Conservation (phyloP, 2,797 vertebrate genomes). For the Silurus lanzhouensis region DNA sequence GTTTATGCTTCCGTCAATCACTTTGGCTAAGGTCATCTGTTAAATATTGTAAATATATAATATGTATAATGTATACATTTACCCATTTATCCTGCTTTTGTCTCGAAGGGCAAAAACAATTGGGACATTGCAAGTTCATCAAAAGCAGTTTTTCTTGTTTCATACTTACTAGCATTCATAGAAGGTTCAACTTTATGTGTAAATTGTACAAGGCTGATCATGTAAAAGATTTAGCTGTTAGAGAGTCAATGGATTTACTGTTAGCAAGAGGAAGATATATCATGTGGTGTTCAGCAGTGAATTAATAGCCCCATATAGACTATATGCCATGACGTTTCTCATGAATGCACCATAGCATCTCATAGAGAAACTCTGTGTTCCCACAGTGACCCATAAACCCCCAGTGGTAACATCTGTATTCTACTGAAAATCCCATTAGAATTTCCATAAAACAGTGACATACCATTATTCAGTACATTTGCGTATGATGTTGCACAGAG, state of each 20-base stretch:
- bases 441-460: background rate
- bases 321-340: background rate
- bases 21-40: background rate
- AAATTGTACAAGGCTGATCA: background rate
- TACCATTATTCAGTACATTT: background rate
- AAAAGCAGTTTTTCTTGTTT: background rate
- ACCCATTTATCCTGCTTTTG: background rate
- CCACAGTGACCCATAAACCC: background rate
- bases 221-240: background rate
- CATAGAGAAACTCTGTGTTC: background rate
- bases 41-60: slow-evolving; percentile 13
- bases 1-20: background rate
- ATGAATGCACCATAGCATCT: background rate
- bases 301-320: background rate
- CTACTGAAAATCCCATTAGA: background rate
- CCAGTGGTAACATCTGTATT: background rate
- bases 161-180: background rate
- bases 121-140: background rate
- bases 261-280: background rate
- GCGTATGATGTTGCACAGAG: background rate
- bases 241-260: background rate
- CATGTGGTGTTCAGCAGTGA: background rate
- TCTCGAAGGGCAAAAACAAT: too few relatives aligned
- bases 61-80: background rate
- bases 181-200: background rate